A percentile compares a stretch with the other conserved stretches of the same genome.
phyloP scores from a whole-genome alignment of 2,113 vertebrate species.

The Pterophyllum scalare region DNA sequence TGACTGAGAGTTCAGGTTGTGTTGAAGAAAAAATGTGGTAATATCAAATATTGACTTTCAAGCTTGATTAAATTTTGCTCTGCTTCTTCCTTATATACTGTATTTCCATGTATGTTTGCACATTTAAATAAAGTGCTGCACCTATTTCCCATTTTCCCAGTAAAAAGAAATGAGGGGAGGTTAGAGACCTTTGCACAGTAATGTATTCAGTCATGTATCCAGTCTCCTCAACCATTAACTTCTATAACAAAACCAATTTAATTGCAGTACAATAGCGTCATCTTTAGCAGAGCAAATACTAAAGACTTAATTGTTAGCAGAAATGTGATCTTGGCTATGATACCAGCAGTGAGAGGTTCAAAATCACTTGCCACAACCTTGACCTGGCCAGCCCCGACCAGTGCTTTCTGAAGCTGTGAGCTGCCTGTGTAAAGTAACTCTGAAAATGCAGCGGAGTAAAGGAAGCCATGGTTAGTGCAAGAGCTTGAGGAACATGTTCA shows the following conservation, averaged over 20 bases:
- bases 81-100: neutral
- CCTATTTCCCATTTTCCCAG: neutral
- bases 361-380: neutral
- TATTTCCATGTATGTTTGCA: neutral
- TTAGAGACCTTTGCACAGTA: neutral
- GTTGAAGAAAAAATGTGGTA: neutral
- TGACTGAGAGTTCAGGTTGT: neutral
- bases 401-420: neutral
- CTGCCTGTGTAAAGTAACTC: neutral
- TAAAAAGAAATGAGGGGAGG: neutral
- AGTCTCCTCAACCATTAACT: neutral
- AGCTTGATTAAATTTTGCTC: neutral
- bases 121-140: neutral
- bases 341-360: neutral
- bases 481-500: neutral
- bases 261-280: too few relatives aligned
- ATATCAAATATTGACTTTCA: neutral
- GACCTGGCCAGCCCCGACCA: neutral
- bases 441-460: neutral
- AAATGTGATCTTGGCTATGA: neutral
- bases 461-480: neutral
- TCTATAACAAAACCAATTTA: neutral
- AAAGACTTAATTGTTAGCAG: neutral
- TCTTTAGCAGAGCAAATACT: neutral
- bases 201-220: neutral